phyloP scores from a whole-genome alignment of 2,113 vertebrate genomes.

The Alexandromys fortis region DNA sequence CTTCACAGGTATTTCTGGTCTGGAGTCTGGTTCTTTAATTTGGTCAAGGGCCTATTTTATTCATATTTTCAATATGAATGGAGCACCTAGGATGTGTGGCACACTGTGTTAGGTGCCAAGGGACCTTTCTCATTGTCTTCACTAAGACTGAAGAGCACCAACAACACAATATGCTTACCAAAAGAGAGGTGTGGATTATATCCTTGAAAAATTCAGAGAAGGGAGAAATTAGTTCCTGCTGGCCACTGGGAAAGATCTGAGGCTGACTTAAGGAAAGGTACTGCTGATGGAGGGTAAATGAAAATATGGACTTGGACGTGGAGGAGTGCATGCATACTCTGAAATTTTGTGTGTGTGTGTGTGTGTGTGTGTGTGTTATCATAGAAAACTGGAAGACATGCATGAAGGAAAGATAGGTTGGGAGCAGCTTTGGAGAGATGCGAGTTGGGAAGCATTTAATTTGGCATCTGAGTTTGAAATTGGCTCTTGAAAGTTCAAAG shows the following conservation, averaged over 20 bases:
- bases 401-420: neutral
- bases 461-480: neutral
- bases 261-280: neutral
- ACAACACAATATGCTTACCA: neutral
- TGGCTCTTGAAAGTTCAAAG: neutral
- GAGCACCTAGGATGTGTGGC: too few relatives aligned
- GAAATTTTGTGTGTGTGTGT: neutral
- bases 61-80: neutral
- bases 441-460: neutral
- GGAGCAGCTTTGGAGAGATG: neutral
- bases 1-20: neutral
- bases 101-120: neutral
- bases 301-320: neutral
- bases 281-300: too few relatives aligned
- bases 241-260: neutral
- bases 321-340: neutral
- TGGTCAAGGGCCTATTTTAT: neutral
- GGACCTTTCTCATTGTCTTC: neutral
- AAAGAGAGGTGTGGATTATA: neutral
- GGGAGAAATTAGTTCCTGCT: neutral
- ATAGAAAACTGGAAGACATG: neutral
- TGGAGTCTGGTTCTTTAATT: neutral
- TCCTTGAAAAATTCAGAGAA: conserved; percentile 10
- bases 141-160: neutral
- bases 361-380: neutral